Base-by-base conservation (phyloP, 2,888 invertebrate species). In the Isotomurus palustris region DNA sequence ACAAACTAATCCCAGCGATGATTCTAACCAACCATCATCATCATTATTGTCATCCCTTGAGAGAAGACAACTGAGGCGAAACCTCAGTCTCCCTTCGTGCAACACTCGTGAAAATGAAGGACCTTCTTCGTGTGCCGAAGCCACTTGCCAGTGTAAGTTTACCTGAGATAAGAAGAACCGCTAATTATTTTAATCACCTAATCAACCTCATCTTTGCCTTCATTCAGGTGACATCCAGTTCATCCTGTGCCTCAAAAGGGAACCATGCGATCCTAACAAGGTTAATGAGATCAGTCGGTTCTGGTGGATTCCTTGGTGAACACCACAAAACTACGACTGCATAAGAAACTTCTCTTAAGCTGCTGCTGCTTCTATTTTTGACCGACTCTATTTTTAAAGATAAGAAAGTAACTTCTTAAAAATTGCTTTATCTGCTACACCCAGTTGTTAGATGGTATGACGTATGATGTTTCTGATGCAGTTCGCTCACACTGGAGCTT, bases 251-350 rank as follows among this genome's bases (percentile, higher is more conserved):
- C 51, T 61, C 50, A 53, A 58, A 32, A 58, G 41, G 17, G 55
- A 55, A 44, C 61, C 61, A 1, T 61, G 61, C 21, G 22, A 38
- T 3, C 61, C 61, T 6, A 29, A 55, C n/a, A 55, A 54, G 47
- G 61, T 61, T 22, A 41, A 27, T n/a, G 47, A 58, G 12, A 32
- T 21, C 14, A 53, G 53, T 5, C 54, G 54, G 14, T 53, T 51
- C 8, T 61, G 61, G 61, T 61, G 57, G 55, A 29, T 61, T 17
- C 43, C 47, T 4, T 17, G 47, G 17, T 47, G 24, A 47, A 38
- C n/a, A n/a, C 5, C 14, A 38, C 5, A 17, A 4, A 17, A 38
- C 14, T 32, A 32, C 14, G 8, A 10, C 32, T 14, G 32, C 8
- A 32, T 32, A 32, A 10, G 32, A 32, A 32, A n/a, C n/a, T n/a